These are phyloP conservation scores for Notamacropus eugenii DNA, from an alignment of 2,797 vertebrate species.

Conservation along the genomic window DNA sequence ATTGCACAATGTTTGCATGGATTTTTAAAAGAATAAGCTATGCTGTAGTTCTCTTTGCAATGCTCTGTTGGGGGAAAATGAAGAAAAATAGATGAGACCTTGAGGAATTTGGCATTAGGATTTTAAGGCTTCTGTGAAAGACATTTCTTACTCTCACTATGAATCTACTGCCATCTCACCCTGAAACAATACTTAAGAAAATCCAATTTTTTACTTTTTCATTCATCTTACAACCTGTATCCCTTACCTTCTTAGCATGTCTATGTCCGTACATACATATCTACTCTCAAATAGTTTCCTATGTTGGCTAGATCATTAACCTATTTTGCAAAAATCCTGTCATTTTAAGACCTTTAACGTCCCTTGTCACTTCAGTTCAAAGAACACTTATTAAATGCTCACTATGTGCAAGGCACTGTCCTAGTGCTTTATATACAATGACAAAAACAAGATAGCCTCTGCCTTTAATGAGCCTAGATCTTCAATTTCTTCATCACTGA, in stretches of 20 bases:
- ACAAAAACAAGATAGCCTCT: background rate
- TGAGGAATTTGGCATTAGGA: constrained; percentile 18
- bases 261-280: background rate
- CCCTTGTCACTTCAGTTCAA: background rate
- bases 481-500: background rate
- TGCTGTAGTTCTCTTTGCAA: constrained; percentile 5
- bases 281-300: background rate
- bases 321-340: background rate
- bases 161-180: background rate
- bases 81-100: background rate
- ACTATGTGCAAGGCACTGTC: background rate
- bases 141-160: background rate
- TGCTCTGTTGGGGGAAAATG: background rate
- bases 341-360: background rate
- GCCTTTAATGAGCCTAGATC: background rate
- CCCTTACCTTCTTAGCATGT: background rate
- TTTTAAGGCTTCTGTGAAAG: background rate
- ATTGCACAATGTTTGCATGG: background rate
- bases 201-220: background rate
- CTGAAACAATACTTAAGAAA: background rate
- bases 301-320: background rate
- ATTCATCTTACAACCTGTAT: background rate
- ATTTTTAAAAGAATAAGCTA: background rate
- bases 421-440: background rate
- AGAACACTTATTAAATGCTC: background rate